A percentile compares a stretch with the other conserved stretches of the same genome.
These are phyloP conservation scores for Yponomeuta evonymella DNA, from an alignment of 2,888 invertebrate genomes.

Conservation along the genomic window DNA sequence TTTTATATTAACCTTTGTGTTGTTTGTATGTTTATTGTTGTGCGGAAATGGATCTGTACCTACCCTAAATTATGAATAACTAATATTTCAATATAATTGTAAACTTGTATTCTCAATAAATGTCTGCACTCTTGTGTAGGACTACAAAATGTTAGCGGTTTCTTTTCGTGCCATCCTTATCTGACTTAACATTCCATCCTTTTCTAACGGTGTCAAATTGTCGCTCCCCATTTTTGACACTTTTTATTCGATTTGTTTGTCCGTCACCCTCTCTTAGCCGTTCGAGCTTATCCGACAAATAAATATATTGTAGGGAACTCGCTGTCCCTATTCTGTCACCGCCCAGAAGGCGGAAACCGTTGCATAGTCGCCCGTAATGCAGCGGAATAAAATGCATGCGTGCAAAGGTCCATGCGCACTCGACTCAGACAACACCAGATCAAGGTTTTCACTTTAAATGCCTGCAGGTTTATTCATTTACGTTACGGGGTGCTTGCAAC, in stretches of 20 bases:
- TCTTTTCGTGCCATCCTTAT: background rate
- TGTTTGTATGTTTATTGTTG: background rate
- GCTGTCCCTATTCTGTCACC: background rate
- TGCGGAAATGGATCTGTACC: background rate
- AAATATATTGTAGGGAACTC: background rate
- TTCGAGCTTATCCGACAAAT: background rate
- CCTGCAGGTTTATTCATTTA: no score
- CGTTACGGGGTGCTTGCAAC: no score
- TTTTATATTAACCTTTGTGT: background rate
- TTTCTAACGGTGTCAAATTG: background rate
- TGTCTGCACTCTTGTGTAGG: background rate
- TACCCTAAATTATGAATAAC: background rate
- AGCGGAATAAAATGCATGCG: no score
- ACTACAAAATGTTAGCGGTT: background rate
- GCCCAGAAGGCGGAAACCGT: background rate
- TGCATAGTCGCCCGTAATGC: no score
- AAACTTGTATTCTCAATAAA: background rate
- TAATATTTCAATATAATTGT: background rate
- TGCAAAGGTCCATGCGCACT: no score
- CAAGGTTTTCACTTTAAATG: no score
- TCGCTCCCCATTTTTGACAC: background rate
- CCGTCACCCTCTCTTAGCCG: background rate
- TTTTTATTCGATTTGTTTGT: background rate
- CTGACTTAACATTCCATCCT: background rate
- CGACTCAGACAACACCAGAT: no score